A percentile compares a stretch with the other conserved stretches of the same genome.
These are phyloP conservation scores for Hoplostethus mediterraneus DNA, from an alignment of 2,797 vertebrate species.

Conservation along the genomic window DNA sequence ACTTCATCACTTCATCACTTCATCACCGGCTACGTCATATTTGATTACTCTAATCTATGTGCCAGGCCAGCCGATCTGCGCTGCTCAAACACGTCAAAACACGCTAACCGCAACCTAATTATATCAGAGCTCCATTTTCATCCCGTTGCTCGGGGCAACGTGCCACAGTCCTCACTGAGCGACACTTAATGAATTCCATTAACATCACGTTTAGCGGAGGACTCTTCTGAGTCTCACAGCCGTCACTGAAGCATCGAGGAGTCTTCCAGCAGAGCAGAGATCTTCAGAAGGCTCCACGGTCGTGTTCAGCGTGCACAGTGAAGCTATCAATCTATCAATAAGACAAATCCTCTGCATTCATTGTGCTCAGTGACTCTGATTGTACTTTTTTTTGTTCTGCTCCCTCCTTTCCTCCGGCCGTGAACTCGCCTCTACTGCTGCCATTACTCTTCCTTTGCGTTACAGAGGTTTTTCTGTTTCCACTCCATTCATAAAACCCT, in stretches of 20 bases:
- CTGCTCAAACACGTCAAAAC: slow-evolving; percentile 45
- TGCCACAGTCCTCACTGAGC: not conserved
- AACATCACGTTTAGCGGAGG: slow-evolving; percentile 31
- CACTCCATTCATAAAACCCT: not conserved
- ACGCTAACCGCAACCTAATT: slow-evolving; percentile 49
- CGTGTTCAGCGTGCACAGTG: no score
- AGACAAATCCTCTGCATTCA: no score
- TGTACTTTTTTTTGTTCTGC: not conserved
- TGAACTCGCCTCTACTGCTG: not conserved
- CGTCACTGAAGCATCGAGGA: not conserved
- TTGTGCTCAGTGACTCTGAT: no score
- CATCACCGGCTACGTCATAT: slow-evolving; percentile 23
- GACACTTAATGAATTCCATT: slow-evolving; percentile 55
- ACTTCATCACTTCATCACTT: slow-evolving; percentile 4
- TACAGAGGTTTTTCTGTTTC: not conserved
- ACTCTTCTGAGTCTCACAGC: slow-evolving; percentile 1
- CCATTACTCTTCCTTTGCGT: not conserved
- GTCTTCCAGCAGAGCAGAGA: not conserved
- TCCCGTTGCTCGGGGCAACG: slow-evolving; percentile 16
- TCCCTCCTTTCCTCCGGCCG: not conserved
- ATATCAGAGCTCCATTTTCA: slow-evolving; percentile 23
- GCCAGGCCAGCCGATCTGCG: slow-evolving; percentile 36
- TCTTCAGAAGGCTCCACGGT: no score
- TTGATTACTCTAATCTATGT: slow-evolving; percentile 60
- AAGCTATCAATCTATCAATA: no score